Percentiles rank a stretch among this genome's conserved stretches.
Conservation (phyloP, 2,888 invertebrate genomes). For the Alentia gelatinosa region DNA sequence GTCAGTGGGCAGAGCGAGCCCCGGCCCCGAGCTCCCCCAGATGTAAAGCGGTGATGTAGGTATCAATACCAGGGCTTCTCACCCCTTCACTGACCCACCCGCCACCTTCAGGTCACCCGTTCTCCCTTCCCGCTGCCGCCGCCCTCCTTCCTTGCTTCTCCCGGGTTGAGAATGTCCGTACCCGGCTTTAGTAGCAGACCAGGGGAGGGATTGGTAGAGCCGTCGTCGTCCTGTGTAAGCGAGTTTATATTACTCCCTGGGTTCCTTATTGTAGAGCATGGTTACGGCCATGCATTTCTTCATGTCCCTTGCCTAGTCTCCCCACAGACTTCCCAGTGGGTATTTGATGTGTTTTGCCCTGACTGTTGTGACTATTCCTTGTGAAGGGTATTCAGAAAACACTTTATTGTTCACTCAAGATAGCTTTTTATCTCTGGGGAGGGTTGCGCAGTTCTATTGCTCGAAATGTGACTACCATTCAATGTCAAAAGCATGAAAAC, state of each 20-base stretch:
- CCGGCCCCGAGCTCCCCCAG: not conserved
- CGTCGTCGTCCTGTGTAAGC: not conserved
- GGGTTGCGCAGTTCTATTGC: too few species aligned
- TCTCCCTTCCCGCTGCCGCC: not conserved
- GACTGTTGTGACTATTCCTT: too few species aligned
- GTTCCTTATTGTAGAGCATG: too few species aligned
- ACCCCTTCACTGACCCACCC: not conserved
- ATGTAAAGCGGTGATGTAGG: conserved; percentile 12
- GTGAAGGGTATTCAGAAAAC: too few species aligned
- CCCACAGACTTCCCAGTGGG: too few species aligned
- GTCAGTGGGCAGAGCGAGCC: not conserved
- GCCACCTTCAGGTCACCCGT: not conserved
- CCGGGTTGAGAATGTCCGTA: not conserved
- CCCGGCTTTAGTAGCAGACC: not conserved
- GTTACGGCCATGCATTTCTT: too few species aligned
- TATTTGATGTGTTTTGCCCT: too few species aligned
- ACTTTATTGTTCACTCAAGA: too few species aligned
- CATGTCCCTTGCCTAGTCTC: too few species aligned
- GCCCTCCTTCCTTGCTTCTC: not conserved
- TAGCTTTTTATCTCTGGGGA: too few species aligned
- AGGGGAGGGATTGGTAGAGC: not conserved
- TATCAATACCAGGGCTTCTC: conserved; percentile 13
- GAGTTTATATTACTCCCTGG: conserved; percentile 18
- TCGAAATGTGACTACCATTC: too few species aligned
- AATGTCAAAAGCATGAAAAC: too few species aligned